Conservation (phyloP, 2,113 vertebrate genomes). For the Mesoclemmys tuberculata region DNA sequence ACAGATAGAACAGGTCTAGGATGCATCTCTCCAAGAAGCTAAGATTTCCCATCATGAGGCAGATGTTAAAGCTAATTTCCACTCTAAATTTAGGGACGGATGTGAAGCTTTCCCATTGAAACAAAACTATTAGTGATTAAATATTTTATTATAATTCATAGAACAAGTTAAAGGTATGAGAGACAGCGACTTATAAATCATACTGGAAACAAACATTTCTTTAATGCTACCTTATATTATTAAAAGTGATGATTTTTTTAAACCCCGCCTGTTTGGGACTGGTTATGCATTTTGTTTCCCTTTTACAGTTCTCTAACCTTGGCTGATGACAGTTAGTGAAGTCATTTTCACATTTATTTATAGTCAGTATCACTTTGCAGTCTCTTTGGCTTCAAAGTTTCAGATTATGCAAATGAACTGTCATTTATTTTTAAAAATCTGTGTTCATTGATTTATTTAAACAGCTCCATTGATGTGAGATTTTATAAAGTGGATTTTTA, state of each 20-base stretch:
- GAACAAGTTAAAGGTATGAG: neutral
- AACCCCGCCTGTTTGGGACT: neutral
- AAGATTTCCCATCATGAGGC: neutral
- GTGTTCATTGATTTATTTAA: neutral
- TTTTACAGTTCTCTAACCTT: neutral
- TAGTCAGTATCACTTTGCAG: slow-evolving; percentile 1
- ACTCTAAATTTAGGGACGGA: neutral
- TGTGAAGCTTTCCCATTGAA: neutral
- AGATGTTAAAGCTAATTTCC: neutral
- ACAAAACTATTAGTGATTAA: neutral
- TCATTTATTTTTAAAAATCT: neutral
- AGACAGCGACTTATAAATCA: slow-evolving; percentile 2
- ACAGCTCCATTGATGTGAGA: neutral
- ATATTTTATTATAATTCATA: neutral
- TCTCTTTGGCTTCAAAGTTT: neutral
- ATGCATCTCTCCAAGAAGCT: neutral
- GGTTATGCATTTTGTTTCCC: neutral
- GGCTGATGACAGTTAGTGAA: neutral
- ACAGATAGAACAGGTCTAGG: neutral
- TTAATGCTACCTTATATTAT: neutral
- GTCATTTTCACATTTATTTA: neutral
- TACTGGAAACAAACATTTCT: neutral
- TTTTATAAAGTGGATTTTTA: neutral
- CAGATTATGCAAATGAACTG: neutral
- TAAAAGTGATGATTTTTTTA: neutral